phyloP scores from a whole-genome alignment of 2,797 vertebrate genomes.

The Acanthornis magna region DNA sequence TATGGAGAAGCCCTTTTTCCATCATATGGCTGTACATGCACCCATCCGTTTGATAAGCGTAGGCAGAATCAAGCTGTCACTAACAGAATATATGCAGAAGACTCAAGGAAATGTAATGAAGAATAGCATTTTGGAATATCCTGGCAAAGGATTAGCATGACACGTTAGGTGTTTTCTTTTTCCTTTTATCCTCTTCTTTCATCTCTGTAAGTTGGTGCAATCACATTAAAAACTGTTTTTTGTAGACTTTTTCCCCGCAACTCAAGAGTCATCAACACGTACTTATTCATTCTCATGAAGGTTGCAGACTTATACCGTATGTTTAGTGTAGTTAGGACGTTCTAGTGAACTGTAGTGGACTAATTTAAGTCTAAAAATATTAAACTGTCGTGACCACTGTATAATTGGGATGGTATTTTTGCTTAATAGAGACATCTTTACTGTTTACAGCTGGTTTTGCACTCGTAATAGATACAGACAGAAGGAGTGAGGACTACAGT shows the following conservation, averaged over 20 bases:
- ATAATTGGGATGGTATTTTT: background rate
- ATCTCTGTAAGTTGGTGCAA: background rate
- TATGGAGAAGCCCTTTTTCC: background rate
- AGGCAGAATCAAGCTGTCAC: constrained; percentile 40
- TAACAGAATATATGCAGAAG: background rate
- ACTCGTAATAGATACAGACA: background rate
- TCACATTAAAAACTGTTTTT: background rate
- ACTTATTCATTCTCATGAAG: background rate
- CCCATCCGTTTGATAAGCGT: background rate
- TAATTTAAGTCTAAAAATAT: constrained; percentile 25
- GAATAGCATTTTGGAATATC: background rate
- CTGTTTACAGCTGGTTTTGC: constrained; percentile 39
- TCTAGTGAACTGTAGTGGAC: background rate
- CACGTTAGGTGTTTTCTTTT: constrained; percentile 1
- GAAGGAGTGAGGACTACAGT: constrained; percentile 38
- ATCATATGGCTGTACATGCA: background rate
- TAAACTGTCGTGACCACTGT: background rate
- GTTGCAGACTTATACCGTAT: background rate
- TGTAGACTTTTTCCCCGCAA: background rate
- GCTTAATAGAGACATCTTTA: constrained; percentile 11
- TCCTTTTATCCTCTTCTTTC: constrained; percentile 1
- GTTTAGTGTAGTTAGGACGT: background rate
- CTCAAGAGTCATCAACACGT: background rate
- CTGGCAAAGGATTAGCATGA: background rate
- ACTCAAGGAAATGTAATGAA: background rate